Evolutionary conservation across 1,140 invertebrate genomes (phyloP).

Genomic region (Rhyzopertha dominica): DNA sequence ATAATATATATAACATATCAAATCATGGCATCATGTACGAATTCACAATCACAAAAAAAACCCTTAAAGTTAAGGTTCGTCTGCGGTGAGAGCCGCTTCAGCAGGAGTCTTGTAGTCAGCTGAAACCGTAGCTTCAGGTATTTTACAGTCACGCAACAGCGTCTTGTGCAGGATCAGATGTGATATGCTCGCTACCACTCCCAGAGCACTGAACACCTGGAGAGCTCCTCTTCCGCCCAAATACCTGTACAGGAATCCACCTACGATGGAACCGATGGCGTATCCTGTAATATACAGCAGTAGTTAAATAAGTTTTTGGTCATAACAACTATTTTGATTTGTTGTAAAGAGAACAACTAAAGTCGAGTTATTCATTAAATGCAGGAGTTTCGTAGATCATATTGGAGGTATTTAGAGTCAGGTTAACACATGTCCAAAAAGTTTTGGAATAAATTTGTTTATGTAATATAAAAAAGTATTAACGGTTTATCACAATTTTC

Average conservation of each 20-base stretch:
- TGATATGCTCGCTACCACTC: slow-evolving; percentile 49
- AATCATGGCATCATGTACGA: no score
- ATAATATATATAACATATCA: no score
- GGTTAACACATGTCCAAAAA: no score
- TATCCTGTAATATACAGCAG: slow-evolving; percentile 47
- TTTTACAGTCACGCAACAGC: slow-evolving; percentile 41
- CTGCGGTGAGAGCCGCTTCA: slow-evolving; percentile 35
- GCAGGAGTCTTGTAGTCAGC: slow-evolving; percentile 44
- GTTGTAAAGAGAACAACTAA: background rate
- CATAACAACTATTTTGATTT: slow-evolving; percentile 12
- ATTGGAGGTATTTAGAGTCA: no score
- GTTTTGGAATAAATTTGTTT: no score
- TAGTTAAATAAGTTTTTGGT: slow-evolving; percentile 7
- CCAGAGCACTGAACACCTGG: slow-evolving; percentile 50
- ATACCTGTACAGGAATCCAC: slow-evolving; percentile 55
- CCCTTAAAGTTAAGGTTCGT: background rate
- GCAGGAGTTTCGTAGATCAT: background rate
- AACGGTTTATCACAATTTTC: no score
- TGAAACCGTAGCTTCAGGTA: slow-evolving; percentile 12
- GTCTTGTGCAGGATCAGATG: slow-evolving; percentile 50
- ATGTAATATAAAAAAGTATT: no score
- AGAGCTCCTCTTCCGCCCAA: slow-evolving; percentile 53
- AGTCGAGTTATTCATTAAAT: background rate
- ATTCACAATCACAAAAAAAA: background rate
- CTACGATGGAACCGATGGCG: slow-evolving; percentile 57